Evolutionary conservation across 2,797 vertebrate species (phyloP).

Genomic region (Meriones psammophilus): DNA sequence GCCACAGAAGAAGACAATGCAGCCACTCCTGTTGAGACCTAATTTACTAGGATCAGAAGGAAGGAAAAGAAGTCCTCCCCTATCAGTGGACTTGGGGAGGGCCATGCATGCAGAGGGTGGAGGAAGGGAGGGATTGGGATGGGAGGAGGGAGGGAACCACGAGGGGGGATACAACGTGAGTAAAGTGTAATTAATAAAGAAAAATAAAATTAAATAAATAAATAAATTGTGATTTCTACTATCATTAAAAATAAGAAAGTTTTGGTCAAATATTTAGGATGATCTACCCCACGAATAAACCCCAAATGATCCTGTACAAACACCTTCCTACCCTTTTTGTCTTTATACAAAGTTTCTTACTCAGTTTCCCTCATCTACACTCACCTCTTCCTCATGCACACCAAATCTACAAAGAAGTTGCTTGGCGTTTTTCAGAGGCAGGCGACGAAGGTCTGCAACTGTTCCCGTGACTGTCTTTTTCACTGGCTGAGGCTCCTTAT

Average conservation of each 20-base stretch:
- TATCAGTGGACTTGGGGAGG: no score
- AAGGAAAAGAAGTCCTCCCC: no score
- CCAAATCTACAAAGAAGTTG: conserved; percentile 99
- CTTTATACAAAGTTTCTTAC: not conserved
- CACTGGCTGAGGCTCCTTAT: conserved; percentile 97
- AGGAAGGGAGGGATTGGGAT: no score
- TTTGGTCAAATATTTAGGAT: conserved; percentile 2
- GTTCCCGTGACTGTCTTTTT: conserved; percentile 99
- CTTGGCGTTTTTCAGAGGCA: conserved; percentile 99
- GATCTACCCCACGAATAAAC: not conserved
- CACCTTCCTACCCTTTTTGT: not conserved
- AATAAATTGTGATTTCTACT: no score
- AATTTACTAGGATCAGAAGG: no score
- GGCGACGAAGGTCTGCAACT: conserved; percentile 96
- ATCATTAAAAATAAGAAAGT: not conserved
- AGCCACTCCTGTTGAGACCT: no score
- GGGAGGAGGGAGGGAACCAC: no score
- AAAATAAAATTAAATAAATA: no score
- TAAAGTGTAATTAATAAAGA: no score
- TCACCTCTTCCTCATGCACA: conserved; percentile 98
- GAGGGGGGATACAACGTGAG: no score
- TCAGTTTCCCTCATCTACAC: conserved; percentile 50
- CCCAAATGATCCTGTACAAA: not conserved
- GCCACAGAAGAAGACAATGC: no score
- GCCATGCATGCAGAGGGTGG: no score